Evolutionary conservation across 2,888 invertebrate species (phyloP), one percentile per base, ranked within the genome.

Genomic region (Theretra japonica): DNA sequence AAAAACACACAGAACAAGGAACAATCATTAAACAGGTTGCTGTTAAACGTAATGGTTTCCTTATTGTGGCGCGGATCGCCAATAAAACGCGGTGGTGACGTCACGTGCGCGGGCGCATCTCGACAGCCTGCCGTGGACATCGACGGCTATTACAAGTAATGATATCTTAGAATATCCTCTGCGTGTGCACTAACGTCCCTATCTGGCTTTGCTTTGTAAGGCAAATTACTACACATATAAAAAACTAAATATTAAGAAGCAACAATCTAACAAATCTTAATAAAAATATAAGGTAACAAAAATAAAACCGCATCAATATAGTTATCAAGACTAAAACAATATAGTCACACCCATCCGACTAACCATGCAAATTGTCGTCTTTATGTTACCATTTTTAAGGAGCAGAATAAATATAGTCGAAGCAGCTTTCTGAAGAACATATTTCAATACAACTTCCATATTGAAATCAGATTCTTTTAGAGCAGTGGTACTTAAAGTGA

Each of bases 1-100:
- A 56, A 69, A 56, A 69, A 70, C 70, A 59, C 60, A 70, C 70
- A 59, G 17, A 70, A 70, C 70, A 21, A 48, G 58, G 60, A 70
- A 70, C 70, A 59, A 70, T 50, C 48, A 23, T 70, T 65, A 65
- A 65, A 65, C 65, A 65, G 65, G 65, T 65, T 65, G 65, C 48
- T 65, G 65, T 65, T 65, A 17, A 30, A n/a, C n/a, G 41, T 65
- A 65, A 65, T 65, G 65, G 65, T 65, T 65, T 65, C 65, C 65
- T 65, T 65, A 65, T 65, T 48, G 65, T 41, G 65, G 62, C 48
- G 48, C 41, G 65, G 65, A 65, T 65, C 65, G 65, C 65, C 65
- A 65, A 65, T 65, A 65, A 65, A 53, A 53, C 53, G 53, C 65
- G 21, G 65, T 41, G 48, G 5, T 65, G 65, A 65, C 65, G 65